Evolutionary conservation across 2,888 invertebrate genomes (phyloP), one percentile per base, ranked within the genome.

Genomic region (Rutpela maculata): DNA sequence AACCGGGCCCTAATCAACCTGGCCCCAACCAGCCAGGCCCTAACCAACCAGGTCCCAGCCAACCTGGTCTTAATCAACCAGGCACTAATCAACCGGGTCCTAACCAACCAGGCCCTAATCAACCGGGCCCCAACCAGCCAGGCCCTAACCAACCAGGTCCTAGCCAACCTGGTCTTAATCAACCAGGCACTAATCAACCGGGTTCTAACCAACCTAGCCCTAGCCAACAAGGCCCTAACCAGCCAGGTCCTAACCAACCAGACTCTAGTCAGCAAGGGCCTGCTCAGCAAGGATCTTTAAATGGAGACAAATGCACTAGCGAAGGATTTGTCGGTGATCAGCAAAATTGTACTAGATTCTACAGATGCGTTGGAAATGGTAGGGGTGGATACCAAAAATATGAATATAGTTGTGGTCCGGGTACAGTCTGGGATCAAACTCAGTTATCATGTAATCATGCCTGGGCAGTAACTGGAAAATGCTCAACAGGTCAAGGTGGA

Each of bases 341-440:
- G 59, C 90, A 90, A 56, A 92, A 95, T 85, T 96, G 96, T 85
- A 93, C 91, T 77, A 94, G 93, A 87, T 96, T 95, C 90, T 95
- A 95, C 87, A 92, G 95, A 81, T 96, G 96, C 88, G 95, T 95
- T 26, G 90, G 91, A 76, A 91, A 92, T 85, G 93, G 92, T 0
- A 89, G 91, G 31, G 92, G 92, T 77, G 91, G 91, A 1, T 94
- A 90, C 83, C 93, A 90, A 63, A 93, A 92, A 88, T 94, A 94
- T 86, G 93, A 95, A 79, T 96, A 95, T 87, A 90, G 90, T 17
- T 96, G 96, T 88, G 94, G 93, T 2, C 92, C 93, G 77, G 95
- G 95, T 67, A 96, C 95, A 10, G 93, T 94, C 35, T 96, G 95
- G 95, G 95, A 95, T 89, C 91, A 92, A 74, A 89, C 91, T 71